A percentile compares a stretch with the other conserved stretches of the same genome.
These are phyloP conservation scores for Suillia variegata DNA, from an alignment of 2,888 invertebrate genomes.

Conservation along the genomic window DNA sequence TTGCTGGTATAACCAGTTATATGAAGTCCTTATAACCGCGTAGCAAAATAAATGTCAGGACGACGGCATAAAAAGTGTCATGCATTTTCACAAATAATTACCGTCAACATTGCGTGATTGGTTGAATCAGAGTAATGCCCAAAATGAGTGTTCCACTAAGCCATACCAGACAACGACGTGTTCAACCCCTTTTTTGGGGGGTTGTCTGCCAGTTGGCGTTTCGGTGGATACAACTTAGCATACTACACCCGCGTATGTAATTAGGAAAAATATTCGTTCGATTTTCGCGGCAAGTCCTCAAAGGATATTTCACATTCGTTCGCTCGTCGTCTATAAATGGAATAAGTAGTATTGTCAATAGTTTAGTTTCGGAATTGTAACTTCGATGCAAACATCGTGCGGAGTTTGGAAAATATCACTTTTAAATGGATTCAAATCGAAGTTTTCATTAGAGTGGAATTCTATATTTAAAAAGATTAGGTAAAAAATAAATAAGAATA, in stretches of 20 bases:
- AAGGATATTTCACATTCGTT: constrained; percentile 8
- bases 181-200: too few species aligned
- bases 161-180: too few species aligned
- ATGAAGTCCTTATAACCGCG: constrained; percentile 56
- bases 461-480: too few species aligned
- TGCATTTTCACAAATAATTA: constrained; percentile 58
- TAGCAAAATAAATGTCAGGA: constrained; percentile 54
- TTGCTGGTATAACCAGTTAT: constrained; percentile 55
- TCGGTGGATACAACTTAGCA: too few species aligned
- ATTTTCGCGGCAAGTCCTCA: too few species aligned
- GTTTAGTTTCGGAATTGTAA: background rate
- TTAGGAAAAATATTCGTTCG: too few species aligned
- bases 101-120: constrained; percentile 62
- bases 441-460: too few species aligned
- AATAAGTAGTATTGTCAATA: background rate
- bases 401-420: background rate
- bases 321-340: background rate
- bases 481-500: too few species aligned
- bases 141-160: constrained; percentile 34
- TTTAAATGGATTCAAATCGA: background rate
- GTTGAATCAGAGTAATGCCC: constrained; percentile 58
- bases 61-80: constrained; percentile 55
- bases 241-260: too few species aligned
- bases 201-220: too few species aligned
- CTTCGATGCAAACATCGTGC: background rate